Base-by-base conservation (phyloP, 2,797 vertebrate species). In the Eremophila alpestris region DNA sequence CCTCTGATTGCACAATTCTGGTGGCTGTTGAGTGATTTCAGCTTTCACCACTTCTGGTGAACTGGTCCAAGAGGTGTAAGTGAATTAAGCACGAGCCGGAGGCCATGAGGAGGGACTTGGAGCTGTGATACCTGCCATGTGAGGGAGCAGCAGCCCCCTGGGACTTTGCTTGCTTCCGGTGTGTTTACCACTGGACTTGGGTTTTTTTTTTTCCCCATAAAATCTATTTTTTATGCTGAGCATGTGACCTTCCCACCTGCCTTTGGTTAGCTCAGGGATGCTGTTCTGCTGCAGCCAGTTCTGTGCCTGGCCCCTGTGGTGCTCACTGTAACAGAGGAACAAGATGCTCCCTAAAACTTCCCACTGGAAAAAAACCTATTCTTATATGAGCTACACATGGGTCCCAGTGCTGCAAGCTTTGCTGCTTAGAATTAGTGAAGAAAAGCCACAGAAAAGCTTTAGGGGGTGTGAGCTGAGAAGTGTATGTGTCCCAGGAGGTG, bases 51-150 rank as follows among this genome's bases (percentile, higher is more conserved):
- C 40, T 62, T n/a, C n/a, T 84, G 49, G n/a, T 76, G 71, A 76
- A 3, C 71, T 24, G 46, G 1, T 83, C 62, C 63, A 78, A 51
- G 77, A 78, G 30, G 51, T 78, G 49, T n/a, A 68, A 78, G 77
- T 6, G 5, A 52, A 59, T 23, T 46, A 79, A 75, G 65, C 10
- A 3, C 0, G 0, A 41, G 34, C 41, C 4, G 4, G 59, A 82
- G 79, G 59, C 68, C 0, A 0, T 2, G 9, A 38, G 49, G 15
- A 52, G 46, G 48, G 34, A 51, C 34, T 79, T 4, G 4, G 13
- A 78, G 58, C 49, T 0, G 4, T 1, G 0, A 18, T 55, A 15
- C 12, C 38, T 0, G 0, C 30, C 0, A 0, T 21, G 52, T 32
- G 68, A 56, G 55, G 38, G 58, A 64, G 55, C 68, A 46, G 69